phyloP scores from a whole-genome alignment of 1,140 invertebrate genomes.

The Eubasilissa regina region DNA sequence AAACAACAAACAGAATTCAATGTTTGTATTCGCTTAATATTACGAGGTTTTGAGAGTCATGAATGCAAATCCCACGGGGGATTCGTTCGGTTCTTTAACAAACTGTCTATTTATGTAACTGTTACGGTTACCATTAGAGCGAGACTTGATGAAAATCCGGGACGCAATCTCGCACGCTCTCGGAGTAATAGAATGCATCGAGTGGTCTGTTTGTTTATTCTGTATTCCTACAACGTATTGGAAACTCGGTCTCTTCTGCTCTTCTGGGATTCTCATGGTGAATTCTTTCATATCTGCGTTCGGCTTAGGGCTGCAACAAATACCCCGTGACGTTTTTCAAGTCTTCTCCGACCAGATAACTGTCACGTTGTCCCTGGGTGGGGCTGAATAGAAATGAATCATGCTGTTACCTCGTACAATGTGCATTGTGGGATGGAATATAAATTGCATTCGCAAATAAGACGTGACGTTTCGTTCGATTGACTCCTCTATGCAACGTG shows the following conservation, averaged over 20 bases:
- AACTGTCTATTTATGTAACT: no score
- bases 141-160: constrained; percentile 1
- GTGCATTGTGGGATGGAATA: constrained; percentile 39
- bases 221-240: background rate
- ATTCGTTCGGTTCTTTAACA: no score
- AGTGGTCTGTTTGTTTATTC: constrained; percentile 8
- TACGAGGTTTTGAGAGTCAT: no score
- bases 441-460: constrained; percentile 31
- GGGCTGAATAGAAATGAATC: constrained; percentile 32
- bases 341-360: constrained; percentile 24
- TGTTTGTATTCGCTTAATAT: no score
- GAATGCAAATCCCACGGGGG: no score
- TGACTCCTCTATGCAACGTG: background rate
- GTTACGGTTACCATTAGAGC: background rate
- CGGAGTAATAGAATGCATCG: constrained; percentile 8
- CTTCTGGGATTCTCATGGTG: constrained; percentile 7
- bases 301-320: constrained; percentile 19
- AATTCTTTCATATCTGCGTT: constrained; percentile 31
- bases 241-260: background rate
- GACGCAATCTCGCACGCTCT: background rate
- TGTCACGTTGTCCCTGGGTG: constrained; percentile 4
- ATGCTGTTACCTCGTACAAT: constrained; percentile 4
- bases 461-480: constrained; percentile 7
- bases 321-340: constrained; percentile 44
- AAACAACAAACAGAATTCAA: no score